Base-by-base conservation (phyloP, 2,888 invertebrate species). In the Deroplatys truncata region DNA sequence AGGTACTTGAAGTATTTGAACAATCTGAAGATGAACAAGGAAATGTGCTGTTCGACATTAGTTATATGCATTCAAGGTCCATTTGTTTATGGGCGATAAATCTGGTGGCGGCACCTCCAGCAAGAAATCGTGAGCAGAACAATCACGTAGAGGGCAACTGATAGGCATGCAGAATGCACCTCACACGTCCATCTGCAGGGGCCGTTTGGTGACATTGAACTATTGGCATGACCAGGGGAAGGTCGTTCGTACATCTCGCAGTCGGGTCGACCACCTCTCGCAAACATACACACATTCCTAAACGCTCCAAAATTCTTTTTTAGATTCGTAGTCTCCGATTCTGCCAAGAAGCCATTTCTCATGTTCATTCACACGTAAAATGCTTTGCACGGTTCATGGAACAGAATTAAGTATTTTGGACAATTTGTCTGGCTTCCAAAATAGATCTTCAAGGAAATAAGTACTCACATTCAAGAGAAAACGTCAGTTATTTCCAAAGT, bases 181-280 rank as follows among this genome's bases (percentile, higher is more conserved):
- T 43, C 35, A 82, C 83, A 86, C 86, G 72, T 86, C 82, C 16
- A n/a, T 87, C 87, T 43, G 83, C 56, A 72, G 87, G 29, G 72
- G 43, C 87, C 87, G 87, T 87, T 87, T 82, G 83, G 83, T 87
- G 87, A 87, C 87, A 87, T 87, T 87, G 87, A 87, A 87, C 83
- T 87, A 87, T 87, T 87, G 87, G 87, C 87, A 83, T 82, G 87
- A 86, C 83, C 82, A 28, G 83, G 87, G 87, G 87, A 87, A 87
- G 87, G 87, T 87, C 85, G 85, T 85, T 49, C 43, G 28, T 49
- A 49, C 49, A 72, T 72, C 56, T 72, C 56, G 56, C 25, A 16
- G 25, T 16, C 20, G 16, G 20, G 56, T 20, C 56, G 20, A 72
- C 56, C 56, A 20, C 56, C 25, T 72, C 56, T 72, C 56, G 56